phyloP scores from a whole-genome alignment of 2,797 vertebrate species.

The Knipowitschia caucasica region DNA sequence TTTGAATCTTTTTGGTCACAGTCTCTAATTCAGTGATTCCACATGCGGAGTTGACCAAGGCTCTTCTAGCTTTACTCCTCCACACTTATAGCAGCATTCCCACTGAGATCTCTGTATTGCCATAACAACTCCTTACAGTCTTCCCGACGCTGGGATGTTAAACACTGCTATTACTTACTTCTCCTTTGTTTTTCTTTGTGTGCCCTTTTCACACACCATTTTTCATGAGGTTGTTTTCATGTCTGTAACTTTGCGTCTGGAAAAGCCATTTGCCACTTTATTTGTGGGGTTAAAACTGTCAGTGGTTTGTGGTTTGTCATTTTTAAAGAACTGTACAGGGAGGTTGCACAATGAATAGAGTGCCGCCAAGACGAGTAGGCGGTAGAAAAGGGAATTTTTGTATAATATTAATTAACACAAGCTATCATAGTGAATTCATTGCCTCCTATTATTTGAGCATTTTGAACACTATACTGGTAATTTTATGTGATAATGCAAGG shows the following conservation, averaged over 20 bases:
- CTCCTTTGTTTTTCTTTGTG: constrained; percentile 8
- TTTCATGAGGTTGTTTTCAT: constrained; percentile 1
- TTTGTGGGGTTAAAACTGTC: neutral
- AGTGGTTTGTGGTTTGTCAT: neutral
- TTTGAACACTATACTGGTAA: too few relatives aligned
- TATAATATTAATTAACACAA: too few relatives aligned
- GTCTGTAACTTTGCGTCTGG: constrained; percentile 2
- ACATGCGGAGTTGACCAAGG: constrained; percentile 2
- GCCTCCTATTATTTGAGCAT: too few relatives aligned
- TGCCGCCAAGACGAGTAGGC: too few relatives aligned
- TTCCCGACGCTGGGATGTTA: constrained; percentile 40
- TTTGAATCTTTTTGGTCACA: too few relatives aligned
- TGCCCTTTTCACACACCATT: constrained; percentile 3
- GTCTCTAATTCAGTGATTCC: too few relatives aligned
- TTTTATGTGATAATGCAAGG: too few relatives aligned
- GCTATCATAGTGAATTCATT: too few relatives aligned
- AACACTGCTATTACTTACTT: constrained; percentile 29
- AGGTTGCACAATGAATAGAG: neutral
- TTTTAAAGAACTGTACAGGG: neutral
- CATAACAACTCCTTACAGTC: constrained; percentile 45
- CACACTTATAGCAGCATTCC: constrained; percentile 41
- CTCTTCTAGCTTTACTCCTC: constrained; percentile 14
- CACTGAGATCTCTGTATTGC: constrained; percentile 29
- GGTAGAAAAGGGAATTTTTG: too few relatives aligned
- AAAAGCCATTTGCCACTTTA: constrained; percentile 6